A percentile compares a stretch with the other conserved stretches of the same genome.
These are phyloP conservation scores for Dermatophagoides farinae DNA, from an alignment of 1,140 invertebrate species.

Conservation along the genomic window DNA sequence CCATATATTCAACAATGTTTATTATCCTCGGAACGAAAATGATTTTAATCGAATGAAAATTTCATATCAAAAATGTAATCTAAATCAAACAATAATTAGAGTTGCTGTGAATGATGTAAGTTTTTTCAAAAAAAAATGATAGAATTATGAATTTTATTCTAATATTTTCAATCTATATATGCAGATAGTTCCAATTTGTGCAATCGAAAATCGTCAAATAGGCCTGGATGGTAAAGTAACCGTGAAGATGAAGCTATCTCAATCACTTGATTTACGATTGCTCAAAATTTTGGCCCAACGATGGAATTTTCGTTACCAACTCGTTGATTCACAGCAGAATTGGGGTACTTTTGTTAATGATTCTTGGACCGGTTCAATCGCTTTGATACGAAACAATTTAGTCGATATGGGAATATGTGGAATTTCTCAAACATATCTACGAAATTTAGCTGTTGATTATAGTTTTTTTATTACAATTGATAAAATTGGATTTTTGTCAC, in stretches of 20 bases:
- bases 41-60: not conserved
- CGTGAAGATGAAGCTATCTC: not conserved
- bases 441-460: not conserved
- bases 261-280: not conserved
- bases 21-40: not conserved
- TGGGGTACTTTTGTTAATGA: not conserved
- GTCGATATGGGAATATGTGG: not conserved
- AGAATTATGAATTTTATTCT: not conserved
- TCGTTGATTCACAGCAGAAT: not conserved
- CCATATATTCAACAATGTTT: not conserved
- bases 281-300: not conserved
- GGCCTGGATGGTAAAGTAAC: not conserved
- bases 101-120: not conserved
- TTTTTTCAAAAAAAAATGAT: not conserved
- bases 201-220: not conserved
- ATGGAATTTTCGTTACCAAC: not conserved
- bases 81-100: not conserved
- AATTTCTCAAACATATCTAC: not conserved
- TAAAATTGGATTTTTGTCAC: no score
- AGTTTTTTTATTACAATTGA: not conserved
- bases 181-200: no score
- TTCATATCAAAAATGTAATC: not conserved
- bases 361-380: not conserved
- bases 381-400: not conserved
- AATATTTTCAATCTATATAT: not conserved